Percentiles rank a stretch among this genome's conserved stretches.
These are phyloP conservation scores for Pristionchus entomophagus DNA, from an alignment of 2,888 invertebrate species.

Conservation along the genomic window DNA sequence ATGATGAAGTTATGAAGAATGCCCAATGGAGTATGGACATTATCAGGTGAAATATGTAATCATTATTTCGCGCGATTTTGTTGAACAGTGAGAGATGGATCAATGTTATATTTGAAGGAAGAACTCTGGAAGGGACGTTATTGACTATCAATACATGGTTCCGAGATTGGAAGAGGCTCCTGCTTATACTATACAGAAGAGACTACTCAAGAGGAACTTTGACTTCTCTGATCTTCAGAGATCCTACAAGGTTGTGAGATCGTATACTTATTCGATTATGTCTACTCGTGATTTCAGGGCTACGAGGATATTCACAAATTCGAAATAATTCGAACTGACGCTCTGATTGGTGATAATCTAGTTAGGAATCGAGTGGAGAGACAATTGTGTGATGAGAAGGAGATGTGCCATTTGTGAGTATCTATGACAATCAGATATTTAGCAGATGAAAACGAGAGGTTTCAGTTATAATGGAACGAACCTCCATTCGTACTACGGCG, in stretches of 20 bases:
- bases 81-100: no score
- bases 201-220: neutral
- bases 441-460: neutral
- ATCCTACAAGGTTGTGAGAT: neutral
- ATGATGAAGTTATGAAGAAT: slow-evolving; percentile 21
- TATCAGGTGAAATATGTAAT: neutral
- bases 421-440: neutral
- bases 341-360: neutral
- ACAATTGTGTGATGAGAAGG: neutral
- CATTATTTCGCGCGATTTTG: neutral
- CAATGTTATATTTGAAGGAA: neutral
- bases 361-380: neutral
- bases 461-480: neutral
- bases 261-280: neutral
- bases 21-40: slow-evolving; percentile 27
- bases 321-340: slow-evolving; percentile 11
- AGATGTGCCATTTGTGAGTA: neutral
- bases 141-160: slow-evolving; percentile 20
- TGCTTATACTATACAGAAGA: slow-evolving; percentile 21
- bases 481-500: slow-evolving; percentile 15
- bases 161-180: neutral
- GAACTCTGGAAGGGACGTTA: neutral
- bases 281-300: neutral
- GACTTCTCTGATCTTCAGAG: slow-evolving; percentile 9
- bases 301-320: slow-evolving; percentile 1